Conservation (phyloP, 2,113 vertebrate species). For the Hydrolagus affinis region DNA sequence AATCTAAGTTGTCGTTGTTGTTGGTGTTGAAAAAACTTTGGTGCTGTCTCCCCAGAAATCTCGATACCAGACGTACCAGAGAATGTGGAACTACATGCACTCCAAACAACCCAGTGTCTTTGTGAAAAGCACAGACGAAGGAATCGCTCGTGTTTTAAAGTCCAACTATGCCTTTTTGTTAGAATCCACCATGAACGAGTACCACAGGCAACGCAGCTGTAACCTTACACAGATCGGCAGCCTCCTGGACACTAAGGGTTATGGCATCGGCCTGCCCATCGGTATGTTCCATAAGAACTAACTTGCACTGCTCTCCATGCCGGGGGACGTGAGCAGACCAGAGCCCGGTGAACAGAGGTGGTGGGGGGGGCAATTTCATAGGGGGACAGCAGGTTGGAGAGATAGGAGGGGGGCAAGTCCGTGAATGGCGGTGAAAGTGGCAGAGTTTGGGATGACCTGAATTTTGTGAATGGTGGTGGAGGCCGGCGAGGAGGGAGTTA, state of each 20-base stretch:
- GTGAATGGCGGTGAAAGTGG: too few species aligned
- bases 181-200: constrained; percentile 98
- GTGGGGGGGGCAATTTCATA: too few species aligned
- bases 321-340: too few species aligned
- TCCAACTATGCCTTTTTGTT: constrained; percentile 96
- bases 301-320: too few species aligned
- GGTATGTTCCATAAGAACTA: constrained; percentile 63
- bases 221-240: constrained; percentile 97
- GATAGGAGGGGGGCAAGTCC: too few species aligned
- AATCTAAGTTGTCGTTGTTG: too few species aligned
- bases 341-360: neutral
- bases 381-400: too few species aligned
- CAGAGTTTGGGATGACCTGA: too few species aligned
- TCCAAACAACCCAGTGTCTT: constrained; percentile 96
- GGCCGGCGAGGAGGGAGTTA: too few species aligned
- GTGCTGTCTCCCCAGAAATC: constrained; percentile 70
- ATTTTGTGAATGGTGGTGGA: too few species aligned
- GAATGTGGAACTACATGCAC: constrained; percentile 99
- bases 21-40: neutral
- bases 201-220: constrained; percentile 94
- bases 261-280: constrained; percentile 94
- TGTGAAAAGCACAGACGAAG: constrained; percentile 96
- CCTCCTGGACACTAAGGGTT: constrained; percentile 97
- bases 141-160: constrained; percentile 89
- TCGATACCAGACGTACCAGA: constrained; percentile 94